Evolutionary conservation across 2,797 vertebrate genomes (phyloP).

Genomic region (Babyrousa celebensis): DNA sequence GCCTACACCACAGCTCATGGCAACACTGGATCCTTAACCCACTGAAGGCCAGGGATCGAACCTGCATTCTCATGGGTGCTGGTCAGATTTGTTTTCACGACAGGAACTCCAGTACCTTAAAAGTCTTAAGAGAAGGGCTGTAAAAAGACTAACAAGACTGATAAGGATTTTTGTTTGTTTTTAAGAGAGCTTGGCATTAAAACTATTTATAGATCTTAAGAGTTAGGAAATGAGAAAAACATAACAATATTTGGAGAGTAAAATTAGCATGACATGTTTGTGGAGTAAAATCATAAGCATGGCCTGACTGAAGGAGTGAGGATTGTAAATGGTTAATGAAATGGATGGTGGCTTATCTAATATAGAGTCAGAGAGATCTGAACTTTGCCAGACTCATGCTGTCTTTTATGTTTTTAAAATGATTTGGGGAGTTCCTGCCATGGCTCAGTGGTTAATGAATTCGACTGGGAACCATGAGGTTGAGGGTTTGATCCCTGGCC

Average conservation of each 20-base stretch:
- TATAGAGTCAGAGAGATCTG: not conserved
- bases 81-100: no score
- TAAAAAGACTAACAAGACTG: not conserved
- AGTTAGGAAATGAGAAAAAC: not conserved
- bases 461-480: no score
- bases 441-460: no score
- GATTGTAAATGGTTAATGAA: not conserved
- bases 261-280: not conserved
- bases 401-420: not conserved
- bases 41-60: no score
- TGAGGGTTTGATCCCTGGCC: no score
- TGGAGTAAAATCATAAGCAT: not conserved
- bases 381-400: not conserved
- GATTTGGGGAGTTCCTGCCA: no score
- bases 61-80: no score
- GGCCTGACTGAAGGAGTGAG: no score
- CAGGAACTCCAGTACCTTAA: no score
- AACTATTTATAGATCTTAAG: not conserved
- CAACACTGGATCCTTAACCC: no score
- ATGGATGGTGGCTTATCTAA: not conserved
- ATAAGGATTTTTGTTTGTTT: not conserved
- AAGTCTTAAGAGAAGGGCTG: not conserved
- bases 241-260: not conserved
- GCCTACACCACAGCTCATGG: no score
- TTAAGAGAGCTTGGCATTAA: not conserved